phyloP scores from a whole-genome alignment of 2,113 vertebrate species.

The Pelodiscus sinensis region DNA sequence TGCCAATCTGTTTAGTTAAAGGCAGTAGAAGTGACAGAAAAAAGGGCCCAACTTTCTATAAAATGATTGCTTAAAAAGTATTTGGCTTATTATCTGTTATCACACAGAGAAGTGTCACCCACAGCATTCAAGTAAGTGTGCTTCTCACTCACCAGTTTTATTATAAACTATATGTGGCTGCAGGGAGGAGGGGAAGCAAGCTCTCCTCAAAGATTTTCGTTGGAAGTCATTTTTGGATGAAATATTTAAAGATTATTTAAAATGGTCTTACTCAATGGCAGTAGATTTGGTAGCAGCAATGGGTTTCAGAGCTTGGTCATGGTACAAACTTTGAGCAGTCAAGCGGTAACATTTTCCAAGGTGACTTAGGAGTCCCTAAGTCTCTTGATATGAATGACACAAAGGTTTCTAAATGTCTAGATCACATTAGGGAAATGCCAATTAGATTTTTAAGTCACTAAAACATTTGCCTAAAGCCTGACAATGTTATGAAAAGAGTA shows the following conservation, averaged over 20 bases:
- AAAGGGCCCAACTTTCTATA: neutral
- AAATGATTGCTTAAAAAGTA: neutral
- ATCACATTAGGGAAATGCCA: neutral
- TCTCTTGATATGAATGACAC: neutral
- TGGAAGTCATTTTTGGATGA: rapidly evolving
- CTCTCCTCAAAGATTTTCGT: neutral
- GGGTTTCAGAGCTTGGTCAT: neutral
- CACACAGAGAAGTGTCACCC: neutral
- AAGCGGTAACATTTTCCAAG: neutral
- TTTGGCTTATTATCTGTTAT: neutral
- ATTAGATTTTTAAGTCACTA: neutral
- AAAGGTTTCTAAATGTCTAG: neutral
- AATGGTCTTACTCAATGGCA: neutral
- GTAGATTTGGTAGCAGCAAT: neutral
- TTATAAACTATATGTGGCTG: neutral
- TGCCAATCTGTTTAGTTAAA: neutral
- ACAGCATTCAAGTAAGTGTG: neutral
- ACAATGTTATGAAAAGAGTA: neutral
- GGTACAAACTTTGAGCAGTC: neutral
- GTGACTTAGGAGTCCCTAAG: neutral
- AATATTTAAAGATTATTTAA: neutral
- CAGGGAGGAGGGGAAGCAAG: neutral
- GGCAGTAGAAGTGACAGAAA: neutral
- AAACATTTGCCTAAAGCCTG: neutral
- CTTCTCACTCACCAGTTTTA: neutral